Conservation (phyloP, 2,113 vertebrate genomes). For the Cryptotis parvus region DNA sequence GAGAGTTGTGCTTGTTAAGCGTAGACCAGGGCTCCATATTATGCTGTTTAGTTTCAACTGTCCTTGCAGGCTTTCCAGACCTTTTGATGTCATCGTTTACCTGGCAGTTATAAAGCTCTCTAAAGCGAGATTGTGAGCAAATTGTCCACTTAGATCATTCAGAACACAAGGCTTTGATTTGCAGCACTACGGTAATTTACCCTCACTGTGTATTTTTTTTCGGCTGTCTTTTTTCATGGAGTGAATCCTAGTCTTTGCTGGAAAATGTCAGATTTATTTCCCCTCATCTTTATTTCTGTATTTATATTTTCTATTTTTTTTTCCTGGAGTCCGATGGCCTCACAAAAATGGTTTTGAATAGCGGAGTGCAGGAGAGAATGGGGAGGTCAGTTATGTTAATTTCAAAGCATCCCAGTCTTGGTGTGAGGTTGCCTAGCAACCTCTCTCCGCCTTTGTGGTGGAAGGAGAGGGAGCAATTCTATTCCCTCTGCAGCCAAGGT, state of each 20-base stretch:
- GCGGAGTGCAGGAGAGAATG: conserved; percentile 78
- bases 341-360: conserved; percentile 81
- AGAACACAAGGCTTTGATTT: conserved; percentile 49
- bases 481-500: conserved; percentile 81
- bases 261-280: conserved; percentile 69
- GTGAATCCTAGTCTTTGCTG: conserved; percentile 41
- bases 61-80: conserved; percentile 32
- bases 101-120: conserved; percentile 22
- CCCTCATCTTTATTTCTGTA: conserved; percentile 73
- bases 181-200: background rate
- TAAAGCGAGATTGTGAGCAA: background rate
- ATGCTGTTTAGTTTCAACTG: no score
- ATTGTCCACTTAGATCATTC: conserved; percentile 31
- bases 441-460: conserved; percentile 84
- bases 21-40: no score
- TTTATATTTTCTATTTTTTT: conserved; percentile 62
- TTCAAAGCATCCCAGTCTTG: conserved; percentile 86
- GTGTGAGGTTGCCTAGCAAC: conserved; percentile 89
- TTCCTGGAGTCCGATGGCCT: conserved; percentile 58
- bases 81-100: conserved; percentile 14
- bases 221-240: conserved; percentile 48
- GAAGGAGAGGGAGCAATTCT: conserved; percentile 81
- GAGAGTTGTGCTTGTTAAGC: background rate
- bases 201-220: background rate
- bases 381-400: conserved; percentile 86